These are phyloP conservation scores for Caenorhabditis elegans DNA, from an alignment of 1,140 invertebrate genomes.

Conservation along the genomic window WBcel235 BX284606.5:13497001-13497500, in stretches of 20 bases:
- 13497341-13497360: no score
- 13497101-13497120: neutral
- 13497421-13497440: no score
- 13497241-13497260: neutral
- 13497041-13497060: constrained; percentile 2
- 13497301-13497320: no score
- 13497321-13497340: no score
- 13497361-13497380: no score
- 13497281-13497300: no score
- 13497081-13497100: neutral
- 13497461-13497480: no score
- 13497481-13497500: no score
- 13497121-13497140: constrained; percentile 29
- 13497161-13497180: neutral
- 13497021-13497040: neutral
- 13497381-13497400: no score
- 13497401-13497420: no score
- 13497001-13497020: neutral
- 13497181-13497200: neutral
- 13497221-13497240: neutral
- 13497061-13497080: neutral
- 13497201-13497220: neutral
- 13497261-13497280: neutral
- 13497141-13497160: neutral
- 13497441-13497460: no score